Evolutionary conservation across 2,113 vertebrate species (phyloP).

Genomic region (Hydropotes inermis): DNA sequence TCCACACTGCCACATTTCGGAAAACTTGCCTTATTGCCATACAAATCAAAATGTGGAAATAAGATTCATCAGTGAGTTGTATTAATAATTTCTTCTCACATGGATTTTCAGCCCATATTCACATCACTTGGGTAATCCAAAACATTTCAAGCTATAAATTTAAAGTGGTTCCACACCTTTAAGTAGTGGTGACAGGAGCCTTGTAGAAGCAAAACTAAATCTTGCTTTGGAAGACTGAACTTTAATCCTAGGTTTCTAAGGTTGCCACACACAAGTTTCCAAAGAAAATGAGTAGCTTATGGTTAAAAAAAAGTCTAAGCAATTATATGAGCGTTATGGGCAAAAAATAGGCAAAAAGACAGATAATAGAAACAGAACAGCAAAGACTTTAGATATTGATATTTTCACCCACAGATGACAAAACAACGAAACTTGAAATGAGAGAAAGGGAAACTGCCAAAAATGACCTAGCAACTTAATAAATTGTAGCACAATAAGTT

Average conservation of each 20-base stretch:
- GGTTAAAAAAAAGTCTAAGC: background rate
- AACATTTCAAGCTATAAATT: background rate
- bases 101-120: background rate
- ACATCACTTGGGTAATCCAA: background rate
- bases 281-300: background rate
- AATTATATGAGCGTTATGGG: background rate
- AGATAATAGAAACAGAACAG: background rate
- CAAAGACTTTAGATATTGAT: background rate
- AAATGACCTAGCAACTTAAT: background rate
- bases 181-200: background rate
- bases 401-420: background rate
- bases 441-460: background rate
- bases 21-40: background rate
- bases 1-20: background rate
- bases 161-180: background rate
- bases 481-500: background rate
- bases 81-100: background rate
- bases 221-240: background rate
- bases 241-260: background rate
- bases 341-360: background rate
- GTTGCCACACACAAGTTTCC: background rate
- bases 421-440: background rate
- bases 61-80: background rate
- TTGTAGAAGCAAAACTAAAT: background rate
- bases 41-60: background rate